Conservation (phyloP, 2,113 vertebrate species). For the Zosterops hypoxanthus region DNA sequence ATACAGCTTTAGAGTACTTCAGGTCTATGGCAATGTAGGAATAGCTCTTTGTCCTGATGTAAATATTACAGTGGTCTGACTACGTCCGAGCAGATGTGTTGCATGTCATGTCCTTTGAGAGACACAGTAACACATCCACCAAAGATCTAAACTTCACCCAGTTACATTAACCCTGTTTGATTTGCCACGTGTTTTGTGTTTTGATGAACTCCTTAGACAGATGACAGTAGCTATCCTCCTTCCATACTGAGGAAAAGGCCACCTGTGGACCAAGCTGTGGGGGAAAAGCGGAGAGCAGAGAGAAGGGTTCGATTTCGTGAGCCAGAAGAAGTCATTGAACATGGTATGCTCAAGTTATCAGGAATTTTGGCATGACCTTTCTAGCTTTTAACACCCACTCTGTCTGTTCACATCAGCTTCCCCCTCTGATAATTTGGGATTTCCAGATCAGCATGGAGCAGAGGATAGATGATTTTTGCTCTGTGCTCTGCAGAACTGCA, state of each 20-base stretch:
- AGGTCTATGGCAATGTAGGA: not conserved
- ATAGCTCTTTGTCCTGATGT: not conserved
- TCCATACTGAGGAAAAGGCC: constrained; percentile 87
- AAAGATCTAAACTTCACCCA: not conserved
- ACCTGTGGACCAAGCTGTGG: constrained; percentile 14
- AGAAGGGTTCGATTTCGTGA: constrained; percentile 88
- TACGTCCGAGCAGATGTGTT: not conserved
- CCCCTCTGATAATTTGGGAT: not conserved
- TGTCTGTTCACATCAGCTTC: not conserved
- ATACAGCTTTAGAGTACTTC: not conserved
- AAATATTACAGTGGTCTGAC: not conserved
- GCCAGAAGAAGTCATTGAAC: constrained; percentile 81
- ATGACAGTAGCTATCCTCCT: constrained; percentile 73
- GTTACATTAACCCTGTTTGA: not conserved
- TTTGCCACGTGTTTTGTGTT: not conserved
- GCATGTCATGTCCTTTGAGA: rapidly evolving
- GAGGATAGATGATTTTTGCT: not conserved
- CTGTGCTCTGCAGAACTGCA: not conserved
- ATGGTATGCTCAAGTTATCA: constrained; percentile 76
- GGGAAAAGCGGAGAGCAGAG: constrained; percentile 73
- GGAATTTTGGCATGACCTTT: not conserved
- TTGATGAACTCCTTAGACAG: constrained; percentile 23
- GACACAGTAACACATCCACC: rapidly evolving
- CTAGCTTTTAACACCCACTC: not conserved
- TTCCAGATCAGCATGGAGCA: not conserved